Evolutionary conservation across 2,888 invertebrate species (phyloP).

Genomic region (Caenorhabditis sp.): DNA sequence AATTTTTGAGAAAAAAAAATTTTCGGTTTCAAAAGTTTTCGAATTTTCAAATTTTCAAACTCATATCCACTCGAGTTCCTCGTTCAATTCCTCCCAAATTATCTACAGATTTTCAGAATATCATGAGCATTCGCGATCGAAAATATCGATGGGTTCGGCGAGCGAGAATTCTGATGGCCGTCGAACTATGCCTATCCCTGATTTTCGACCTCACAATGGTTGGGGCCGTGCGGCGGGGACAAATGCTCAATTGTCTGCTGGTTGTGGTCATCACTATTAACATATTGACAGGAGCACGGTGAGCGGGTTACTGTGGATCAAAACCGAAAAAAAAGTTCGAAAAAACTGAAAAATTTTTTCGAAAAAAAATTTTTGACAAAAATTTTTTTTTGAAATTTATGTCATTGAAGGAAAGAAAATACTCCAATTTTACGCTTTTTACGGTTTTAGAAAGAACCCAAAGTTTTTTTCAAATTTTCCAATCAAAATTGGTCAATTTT

Average conservation of each 20-base stretch:
- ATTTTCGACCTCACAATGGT: constrained; percentile 59
- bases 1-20: too few species aligned
- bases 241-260: constrained; percentile 53
- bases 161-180: constrained; percentile 25
- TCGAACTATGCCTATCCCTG: constrained; percentile 45
- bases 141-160: constrained; percentile 49
- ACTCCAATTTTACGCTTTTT: too few species aligned
- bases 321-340: background rate
- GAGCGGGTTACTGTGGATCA: background rate
- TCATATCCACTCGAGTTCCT: background rate
- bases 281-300: constrained; percentile 56
- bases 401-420: too few species aligned
- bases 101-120: background rate
- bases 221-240: constrained; percentile 36
- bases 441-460: too few species aligned
- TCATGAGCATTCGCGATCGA: constrained; percentile 48
- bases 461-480: too few species aligned
- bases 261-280: constrained; percentile 59
- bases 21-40: too few species aligned
- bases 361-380: background rate
- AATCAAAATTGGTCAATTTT: background rate
- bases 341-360: background rate
- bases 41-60: background rate
- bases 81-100: background rate
- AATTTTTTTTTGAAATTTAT: background rate